These are phyloP conservation scores for Drosophila percnosoma DNA, from an alignment of 2,888 invertebrate genomes.

Conservation along the genomic window DNA sequence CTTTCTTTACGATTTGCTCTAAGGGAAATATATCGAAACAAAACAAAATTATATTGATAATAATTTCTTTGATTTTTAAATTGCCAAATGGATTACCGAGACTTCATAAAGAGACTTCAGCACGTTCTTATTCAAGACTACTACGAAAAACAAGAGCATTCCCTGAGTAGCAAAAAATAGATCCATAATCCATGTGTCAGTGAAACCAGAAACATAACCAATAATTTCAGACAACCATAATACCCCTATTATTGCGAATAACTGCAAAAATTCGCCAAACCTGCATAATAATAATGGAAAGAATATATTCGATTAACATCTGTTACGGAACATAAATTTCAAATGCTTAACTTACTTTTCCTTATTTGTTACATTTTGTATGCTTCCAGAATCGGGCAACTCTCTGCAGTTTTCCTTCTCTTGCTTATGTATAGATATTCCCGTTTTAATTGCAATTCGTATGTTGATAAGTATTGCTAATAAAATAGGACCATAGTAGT, in stretches of 20 bases:
- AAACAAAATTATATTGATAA: not conserved
- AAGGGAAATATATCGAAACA: not conserved
- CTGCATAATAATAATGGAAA: slow-evolving; percentile 85
- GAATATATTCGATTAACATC: not conserved
- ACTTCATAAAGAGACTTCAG: slow-evolving; percentile 34
- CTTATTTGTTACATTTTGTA: slow-evolving; percentile 7
- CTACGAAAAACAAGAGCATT: slow-evolving; percentile 53
- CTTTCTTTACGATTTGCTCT: not conserved
- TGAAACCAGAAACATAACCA: slow-evolving; percentile 86
- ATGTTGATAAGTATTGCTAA: slow-evolving; percentile 70
- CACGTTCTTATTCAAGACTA: slow-evolving; percentile 47
- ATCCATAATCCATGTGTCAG: not conserved
- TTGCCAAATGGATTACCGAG: slow-evolving; percentile 28
- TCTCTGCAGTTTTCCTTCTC: slow-evolving; percentile 60
- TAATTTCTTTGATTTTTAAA: not conserved
- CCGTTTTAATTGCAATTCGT: slow-evolving; percentile 66
- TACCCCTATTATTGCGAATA: slow-evolving; percentile 93
- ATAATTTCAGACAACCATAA: slow-evolving; percentile 92
- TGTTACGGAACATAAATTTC: not conserved
- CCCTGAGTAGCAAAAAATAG: slow-evolving; percentile 47
- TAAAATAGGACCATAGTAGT: slow-evolving; percentile 73
- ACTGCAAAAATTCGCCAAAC: slow-evolving; percentile 90
- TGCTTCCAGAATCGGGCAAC: not conserved
- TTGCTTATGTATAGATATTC: slow-evolving; percentile 63
- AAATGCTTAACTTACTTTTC: too few relatives aligned